A percentile compares a stretch with the other conserved stretches of the same genome.
Conservation (phyloP, 2,113 vertebrate genomes). For the Theristicus caerulescens region DNA sequence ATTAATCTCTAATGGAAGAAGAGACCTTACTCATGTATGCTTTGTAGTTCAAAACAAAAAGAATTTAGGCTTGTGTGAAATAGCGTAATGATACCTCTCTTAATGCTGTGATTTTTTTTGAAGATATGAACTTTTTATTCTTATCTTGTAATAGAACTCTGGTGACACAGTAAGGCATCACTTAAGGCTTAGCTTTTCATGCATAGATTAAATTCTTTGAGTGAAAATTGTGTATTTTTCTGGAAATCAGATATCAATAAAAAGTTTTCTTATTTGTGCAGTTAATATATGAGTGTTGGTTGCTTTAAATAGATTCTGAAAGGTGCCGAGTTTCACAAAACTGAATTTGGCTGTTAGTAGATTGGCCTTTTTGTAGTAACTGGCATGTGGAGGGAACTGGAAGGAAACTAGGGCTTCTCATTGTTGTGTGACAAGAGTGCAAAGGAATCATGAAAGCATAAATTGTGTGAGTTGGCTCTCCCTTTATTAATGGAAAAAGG, state of each 20-base stretch:
- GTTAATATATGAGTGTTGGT: not conserved
- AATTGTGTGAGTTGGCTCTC: conserved; percentile 29
- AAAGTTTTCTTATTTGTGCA: not conserved
- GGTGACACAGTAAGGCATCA: not conserved
- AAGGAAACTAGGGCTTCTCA: conserved; percentile 33
- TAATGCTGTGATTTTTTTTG: not conserved
- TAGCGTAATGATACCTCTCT: not conserved
- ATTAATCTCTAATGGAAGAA: not conserved
- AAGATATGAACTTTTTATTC: not conserved
- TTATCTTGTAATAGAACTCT: not conserved
- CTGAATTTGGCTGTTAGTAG: conserved; percentile 2
- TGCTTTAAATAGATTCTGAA: not conserved
- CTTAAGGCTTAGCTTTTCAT: not conserved
- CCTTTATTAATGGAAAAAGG: not conserved
- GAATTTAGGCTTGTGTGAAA: not conserved
- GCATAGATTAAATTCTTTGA: not conserved
- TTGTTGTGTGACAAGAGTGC: conserved; percentile 1
- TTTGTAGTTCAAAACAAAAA: not conserved
- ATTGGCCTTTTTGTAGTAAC: conserved; percentile 1
- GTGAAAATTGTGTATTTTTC: not conserved
- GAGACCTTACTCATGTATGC: not conserved
- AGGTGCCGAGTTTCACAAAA: not conserved
- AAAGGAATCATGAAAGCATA: conserved; percentile 45
- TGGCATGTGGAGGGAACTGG: conserved; percentile 5
- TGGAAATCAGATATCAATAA: not conserved